phyloP scores from a whole-genome alignment of 2,797 vertebrate species.

The Myiotriccus ornatus region DNA sequence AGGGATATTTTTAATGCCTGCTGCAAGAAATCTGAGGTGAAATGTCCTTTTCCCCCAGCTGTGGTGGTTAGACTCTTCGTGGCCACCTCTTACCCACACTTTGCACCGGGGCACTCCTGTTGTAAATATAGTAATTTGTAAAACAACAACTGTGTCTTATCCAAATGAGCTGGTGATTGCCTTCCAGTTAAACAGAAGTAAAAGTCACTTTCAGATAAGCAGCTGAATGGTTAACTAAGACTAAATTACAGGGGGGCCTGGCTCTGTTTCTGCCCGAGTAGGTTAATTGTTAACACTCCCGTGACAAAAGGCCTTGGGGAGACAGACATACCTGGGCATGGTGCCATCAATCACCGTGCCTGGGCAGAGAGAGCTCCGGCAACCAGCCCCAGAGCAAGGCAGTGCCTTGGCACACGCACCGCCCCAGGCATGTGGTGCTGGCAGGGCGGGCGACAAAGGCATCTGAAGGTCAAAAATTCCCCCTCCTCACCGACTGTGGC shows the following conservation, averaged over 20 bases:
- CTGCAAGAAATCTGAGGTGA: neutral
- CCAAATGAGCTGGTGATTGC: neutral
- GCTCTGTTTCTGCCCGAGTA: constrained; percentile 12
- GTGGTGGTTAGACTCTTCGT: neutral
- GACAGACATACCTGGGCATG: neutral
- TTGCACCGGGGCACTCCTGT: neutral
- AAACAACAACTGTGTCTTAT: neutral
- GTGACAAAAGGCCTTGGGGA: constrained; percentile 5
- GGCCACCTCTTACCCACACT: neutral
- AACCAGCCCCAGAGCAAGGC: neutral
- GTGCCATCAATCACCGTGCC: neutral
- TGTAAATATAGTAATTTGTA: neutral
- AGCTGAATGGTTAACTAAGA: constrained; percentile 43
- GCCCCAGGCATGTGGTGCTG: neutral
- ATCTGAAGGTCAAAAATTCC: constrained; percentile 16
- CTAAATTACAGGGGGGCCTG: neutral
- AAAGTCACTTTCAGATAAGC: constrained; percentile 20
- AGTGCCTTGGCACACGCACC: neutral
- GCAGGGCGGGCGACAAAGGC: neutral
- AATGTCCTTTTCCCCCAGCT: neutral
- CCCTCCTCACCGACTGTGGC: neutral
- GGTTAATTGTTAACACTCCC: constrained; percentile 63
- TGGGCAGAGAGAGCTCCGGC: neutral
- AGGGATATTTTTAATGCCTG: neutral
- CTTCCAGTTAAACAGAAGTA: neutral